Evolutionary conservation across 2,888 invertebrate genomes (phyloP).

Genomic region (Drosophila phalerata): DNA sequence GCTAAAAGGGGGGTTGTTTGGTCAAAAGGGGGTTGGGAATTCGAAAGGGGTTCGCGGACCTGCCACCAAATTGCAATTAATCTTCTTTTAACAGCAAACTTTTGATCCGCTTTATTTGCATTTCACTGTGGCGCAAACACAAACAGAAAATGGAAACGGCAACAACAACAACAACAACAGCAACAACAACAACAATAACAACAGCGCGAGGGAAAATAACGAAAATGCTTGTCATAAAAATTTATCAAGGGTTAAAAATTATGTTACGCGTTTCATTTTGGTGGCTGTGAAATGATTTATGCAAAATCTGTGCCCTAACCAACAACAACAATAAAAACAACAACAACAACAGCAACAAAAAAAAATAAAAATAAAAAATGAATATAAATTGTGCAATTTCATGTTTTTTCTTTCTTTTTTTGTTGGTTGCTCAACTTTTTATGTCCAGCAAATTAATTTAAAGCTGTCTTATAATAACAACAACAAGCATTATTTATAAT

Average conservation of each 20-base stretch:
- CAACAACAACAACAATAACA: slow-evolving; percentile 23
- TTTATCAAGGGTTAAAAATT: slow-evolving; percentile 81
- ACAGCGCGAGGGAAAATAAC: slow-evolving; percentile 58
- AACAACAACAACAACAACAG: slow-evolving; percentile 11
- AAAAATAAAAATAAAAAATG: slow-evolving; percentile 53
- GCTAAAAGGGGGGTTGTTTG: background rate
- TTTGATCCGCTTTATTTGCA: slow-evolving; percentile 80
- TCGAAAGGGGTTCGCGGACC: slow-evolving; percentile 31
- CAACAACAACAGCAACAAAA: slow-evolving; percentile 19
- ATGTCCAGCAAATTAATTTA: slow-evolving; percentile 79
- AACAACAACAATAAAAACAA: slow-evolving; percentile 36
- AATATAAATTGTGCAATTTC: slow-evolving; percentile 81
- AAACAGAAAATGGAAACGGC: slow-evolving; percentile 52
- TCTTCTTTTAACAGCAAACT: slow-evolving; percentile 81
- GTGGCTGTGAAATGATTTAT: slow-evolving; percentile 79
- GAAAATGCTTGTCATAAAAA: slow-evolving; percentile 81
- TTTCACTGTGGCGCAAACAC: slow-evolving; percentile 75
- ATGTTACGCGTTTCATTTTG: slow-evolving; percentile 81
- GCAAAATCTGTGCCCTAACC: slow-evolving; percentile 78
- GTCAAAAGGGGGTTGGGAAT: background rate
- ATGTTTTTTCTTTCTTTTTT: slow-evolving; percentile 47
- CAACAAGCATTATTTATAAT: slow-evolving; percentile 71
- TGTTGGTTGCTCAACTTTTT: slow-evolving; percentile 60
- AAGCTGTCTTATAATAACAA: slow-evolving; percentile 71
- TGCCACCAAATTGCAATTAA: slow-evolving; percentile 81